Base-by-base conservation (phyloP, 2,888 invertebrate genomes). In the Galeruca laticollis region DNA sequence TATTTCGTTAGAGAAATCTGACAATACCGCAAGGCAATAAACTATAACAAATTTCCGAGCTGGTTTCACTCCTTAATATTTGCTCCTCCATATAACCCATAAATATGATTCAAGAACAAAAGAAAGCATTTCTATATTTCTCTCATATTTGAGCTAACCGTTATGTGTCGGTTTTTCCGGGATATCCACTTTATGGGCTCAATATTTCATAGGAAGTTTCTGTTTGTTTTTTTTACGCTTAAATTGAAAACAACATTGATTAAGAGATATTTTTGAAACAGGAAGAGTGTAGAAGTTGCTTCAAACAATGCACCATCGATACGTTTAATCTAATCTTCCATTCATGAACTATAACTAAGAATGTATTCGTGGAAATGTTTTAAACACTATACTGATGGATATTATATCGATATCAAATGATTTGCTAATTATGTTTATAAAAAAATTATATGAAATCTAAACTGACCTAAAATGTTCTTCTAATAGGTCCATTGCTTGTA, bases 81-180 rank as follows among this genome's bases (percentile, higher is more conserved):
- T 57, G 56, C 20, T 57, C 56, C 11, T 57, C 56, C 56, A 57
- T 57, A 31, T 57, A 57, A 35, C 56, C 35, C 35, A 57, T 57
- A 57, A 57, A 57, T 57, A 57, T 57, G 56, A 57, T 57, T 57
- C 35, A 18, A 35, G 35, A 57, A 57, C 35, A 57, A 57, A 18
- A 26, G 26, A 52, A 26, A 57, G 15, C 11, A 35, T 35, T 35
- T 15, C 31, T 35, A 31, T 57, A 57, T 35, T 33, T 57, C 35
- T 35, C 56, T 18, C 35, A 15, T 57, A 57, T 57, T 57, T 35
- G 35, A 57, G 35, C 35, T 57, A 35, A 57, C 56, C 15, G 56
- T 57, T 57, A 35, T 57, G 56, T 57, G 15, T 35, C 47, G 47
- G 47, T 47, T 47, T 60, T 60, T 60, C 60, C 60, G 47, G 60